A percentile compares a stretch with the other conserved stretches of the same genome.
These are phyloP conservation scores for Haliclona indistincta DNA, from an alignment of 37 sponge, comb jelly and placozoan species.

Conservation along the genomic window DNA sequence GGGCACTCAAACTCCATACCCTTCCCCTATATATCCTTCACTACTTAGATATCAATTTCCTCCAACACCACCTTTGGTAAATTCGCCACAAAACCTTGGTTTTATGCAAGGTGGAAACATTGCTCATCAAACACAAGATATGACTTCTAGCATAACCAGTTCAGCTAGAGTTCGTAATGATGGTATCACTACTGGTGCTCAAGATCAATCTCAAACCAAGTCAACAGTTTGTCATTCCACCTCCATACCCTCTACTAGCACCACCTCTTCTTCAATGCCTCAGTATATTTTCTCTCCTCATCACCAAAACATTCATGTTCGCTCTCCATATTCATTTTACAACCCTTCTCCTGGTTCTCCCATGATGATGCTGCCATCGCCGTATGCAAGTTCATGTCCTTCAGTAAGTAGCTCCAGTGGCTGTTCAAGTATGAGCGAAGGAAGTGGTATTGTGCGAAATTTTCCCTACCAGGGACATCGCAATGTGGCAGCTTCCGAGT, in stretches of 20 bases:
- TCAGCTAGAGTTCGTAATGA: no score
- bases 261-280: background rate
- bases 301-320: slow-evolving; percentile 25
- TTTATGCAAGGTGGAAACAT: no score
- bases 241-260: background rate
- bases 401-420: slow-evolving; percentile 65
- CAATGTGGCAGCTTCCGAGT: slow-evolving; percentile 47
- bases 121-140: no score
- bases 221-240: background rate
- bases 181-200: no score
- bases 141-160: no score
- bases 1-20: no score
- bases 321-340: slow-evolving; percentile 42
- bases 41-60: background rate
- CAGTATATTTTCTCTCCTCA: slow-evolving; percentile 13
- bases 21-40: background rate
- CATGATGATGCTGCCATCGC: slow-evolving; percentile 36
- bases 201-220: background rate
- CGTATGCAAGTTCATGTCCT: slow-evolving; percentile 35
- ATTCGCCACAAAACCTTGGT: background rate
- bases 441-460: background rate
- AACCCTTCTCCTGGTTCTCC: slow-evolving; percentile 52
- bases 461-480: background rate
- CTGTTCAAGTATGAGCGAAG: slow-evolving; percentile 52
- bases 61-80: background rate